Evolutionary conservation across 2,113 vertebrate species (phyloP).

Genomic region (Malurus elegans): DNA sequence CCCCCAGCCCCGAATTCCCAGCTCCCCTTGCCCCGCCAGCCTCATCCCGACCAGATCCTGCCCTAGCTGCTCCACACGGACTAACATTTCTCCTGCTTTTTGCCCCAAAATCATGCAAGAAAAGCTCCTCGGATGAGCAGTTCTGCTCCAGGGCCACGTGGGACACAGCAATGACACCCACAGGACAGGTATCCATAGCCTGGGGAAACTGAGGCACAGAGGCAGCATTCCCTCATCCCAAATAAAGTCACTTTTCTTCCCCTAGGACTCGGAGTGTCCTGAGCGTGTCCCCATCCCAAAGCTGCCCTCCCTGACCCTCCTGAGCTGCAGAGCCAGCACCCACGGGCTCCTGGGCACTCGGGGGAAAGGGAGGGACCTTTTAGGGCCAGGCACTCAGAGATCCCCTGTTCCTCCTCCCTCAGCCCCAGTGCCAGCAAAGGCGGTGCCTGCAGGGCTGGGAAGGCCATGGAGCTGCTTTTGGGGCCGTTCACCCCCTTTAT

Average conservation of each 20-base stretch:
- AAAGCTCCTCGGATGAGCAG: background rate
- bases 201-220: background rate
- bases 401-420: background rate
- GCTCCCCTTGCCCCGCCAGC: background rate
- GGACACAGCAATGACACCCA: background rate
- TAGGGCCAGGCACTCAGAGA: background rate
- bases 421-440: fast-evolving
- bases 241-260: background rate
- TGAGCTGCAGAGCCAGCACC: background rate
- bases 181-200: background rate
- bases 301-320: background rate
- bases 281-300: background rate
- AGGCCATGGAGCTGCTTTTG: background rate
- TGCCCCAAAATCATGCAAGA: fast-evolving
- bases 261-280: background rate
- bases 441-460: background rate
- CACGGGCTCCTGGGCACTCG: fast-evolving
- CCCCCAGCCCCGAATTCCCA: background rate
- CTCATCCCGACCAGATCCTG: no score
- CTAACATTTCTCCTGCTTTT: fast-evolving
- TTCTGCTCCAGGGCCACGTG: fast-evolving
- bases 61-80: fast-evolving
- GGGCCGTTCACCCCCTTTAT: background rate
- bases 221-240: fast-evolving
- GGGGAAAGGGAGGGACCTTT: background rate